Evolutionary conservation across 2,113 vertebrate species (phyloP), one percentile per base, ranked within the genome.

Genomic region (Cranoglanis bouderius): DNA sequence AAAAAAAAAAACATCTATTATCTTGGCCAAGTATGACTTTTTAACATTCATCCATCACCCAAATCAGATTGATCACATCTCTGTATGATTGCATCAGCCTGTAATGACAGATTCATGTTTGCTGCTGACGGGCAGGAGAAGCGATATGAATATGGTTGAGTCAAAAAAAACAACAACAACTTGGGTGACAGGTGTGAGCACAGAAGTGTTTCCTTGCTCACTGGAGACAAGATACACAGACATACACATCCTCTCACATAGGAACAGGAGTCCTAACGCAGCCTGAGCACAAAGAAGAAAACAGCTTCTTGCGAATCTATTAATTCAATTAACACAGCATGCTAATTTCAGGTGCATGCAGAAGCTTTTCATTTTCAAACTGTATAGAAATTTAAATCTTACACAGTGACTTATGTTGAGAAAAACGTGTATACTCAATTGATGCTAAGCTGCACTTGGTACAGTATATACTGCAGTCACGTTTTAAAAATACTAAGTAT

Each of bases 51-150:
- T 49, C 53, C 35, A 1, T 83, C 35, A 83, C 38, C 57, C 61
- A 85, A 35, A 70, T 63, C 35, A 84, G 59, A 65, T 84, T 84
- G 65, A 29, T 29, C 26, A 46, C 3, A 49, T 65, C 6, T 8
- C 61, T 29, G 40, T 67, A 49, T 65, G 24, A 84, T 46, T 84
- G 82, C 59, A 67, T 84, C 82, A 84, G 19, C 38, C 59, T 46
- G 26, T 67, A 67, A 65, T 46, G 59, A 49, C 24, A 65, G 59
- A 84, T 65, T 49, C 59, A 84, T 67, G 24, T n/a, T 65, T 67
- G 24, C 82, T 46, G 24, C 40, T 84, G 57, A 29, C 6, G 24
- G 82, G 59, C 21, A 63, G 2, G 40, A 19, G 29, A 53, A 85
- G 72, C 3, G 6, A 46, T 61, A 26, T n/a, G 72, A 75, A 81